Percentiles rank a stretch among this genome's conserved stretches.
These are phyloP conservation scores for Triops longicaudatus DNA, from an alignment of 1,140 invertebrate species.

Conservation along the genomic window DNA sequence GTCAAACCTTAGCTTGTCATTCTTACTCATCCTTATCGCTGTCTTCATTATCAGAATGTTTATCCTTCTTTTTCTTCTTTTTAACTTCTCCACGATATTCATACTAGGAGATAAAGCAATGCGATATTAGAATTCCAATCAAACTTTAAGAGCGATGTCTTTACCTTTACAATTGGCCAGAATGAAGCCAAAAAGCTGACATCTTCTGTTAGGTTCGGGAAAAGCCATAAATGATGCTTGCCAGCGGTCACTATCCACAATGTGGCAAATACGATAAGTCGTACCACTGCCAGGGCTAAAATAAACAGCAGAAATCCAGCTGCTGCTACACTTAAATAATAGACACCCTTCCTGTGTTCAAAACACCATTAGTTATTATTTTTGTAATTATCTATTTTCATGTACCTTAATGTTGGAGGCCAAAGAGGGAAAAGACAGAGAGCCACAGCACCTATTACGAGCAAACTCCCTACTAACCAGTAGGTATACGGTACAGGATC, in stretches of 20 bases:
- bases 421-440: constrained; percentile 96
- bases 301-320: constrained; percentile 91
- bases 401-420: constrained; percentile 77
- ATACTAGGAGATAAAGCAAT: constrained; percentile 48
- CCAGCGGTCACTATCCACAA: constrained; percentile 85
- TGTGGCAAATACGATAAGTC: constrained; percentile 82
- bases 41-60: constrained; percentile 37
- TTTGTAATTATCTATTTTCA: not conserved
- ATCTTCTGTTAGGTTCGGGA: constrained; percentile 97
- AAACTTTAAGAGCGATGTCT: constrained; percentile 30
- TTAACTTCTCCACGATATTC: constrained; percentile 57
- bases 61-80: constrained; percentile 69
- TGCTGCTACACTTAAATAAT: constrained; percentile 89
- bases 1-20: constrained; percentile 42
- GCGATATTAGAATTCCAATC: not conserved
- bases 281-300: constrained; percentile 74
- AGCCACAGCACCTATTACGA: constrained; percentile 88
- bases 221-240: constrained; percentile 88
- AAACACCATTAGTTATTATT: not conserved
- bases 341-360: constrained; percentile 70
- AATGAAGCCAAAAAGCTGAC: constrained; percentile 98
- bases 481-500: constrained; percentile 95
- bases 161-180: constrained; percentile 91
- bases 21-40: constrained; percentile 29
- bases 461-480: constrained; percentile 83